Conservation (phyloP, 53 echinoderm and acorn worm species). For the Luidia sarsii region DNA sequence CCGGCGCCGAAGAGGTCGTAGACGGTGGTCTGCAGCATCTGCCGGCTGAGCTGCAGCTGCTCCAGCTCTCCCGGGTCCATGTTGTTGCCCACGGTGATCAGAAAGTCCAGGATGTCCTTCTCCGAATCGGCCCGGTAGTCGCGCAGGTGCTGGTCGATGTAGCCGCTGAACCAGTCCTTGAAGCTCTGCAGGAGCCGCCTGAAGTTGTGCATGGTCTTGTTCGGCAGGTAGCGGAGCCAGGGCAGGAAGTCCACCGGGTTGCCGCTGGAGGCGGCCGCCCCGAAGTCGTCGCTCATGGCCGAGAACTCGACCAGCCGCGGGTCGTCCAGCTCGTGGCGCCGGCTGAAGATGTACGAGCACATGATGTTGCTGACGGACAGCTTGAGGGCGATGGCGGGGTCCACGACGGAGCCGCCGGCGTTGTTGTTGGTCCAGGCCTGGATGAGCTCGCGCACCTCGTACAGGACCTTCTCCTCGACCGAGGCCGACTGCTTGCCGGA, state of each 20-base stretch:
- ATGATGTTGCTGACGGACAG: constrained; percentile 92
- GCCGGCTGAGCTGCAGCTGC: constrained; percentile 63
- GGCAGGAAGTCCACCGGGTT: constrained; percentile 93
- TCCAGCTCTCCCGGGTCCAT: constrained; percentile 72
- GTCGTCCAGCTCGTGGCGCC: constrained; percentile 77
- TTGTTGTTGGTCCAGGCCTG: constrained; percentile 77
- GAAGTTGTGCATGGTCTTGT: constrained; percentile 68
- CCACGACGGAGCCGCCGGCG: constrained; percentile 50
- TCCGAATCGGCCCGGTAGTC: constrained; percentile 75
- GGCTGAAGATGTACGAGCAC: constrained; percentile 84
- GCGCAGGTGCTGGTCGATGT: constrained; percentile 72
- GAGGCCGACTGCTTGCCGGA: constrained; percentile 63
- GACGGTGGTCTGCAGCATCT: constrained; percentile 70
- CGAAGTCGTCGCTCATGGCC: constrained; percentile 78
- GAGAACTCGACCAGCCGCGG: constrained; percentile 71
- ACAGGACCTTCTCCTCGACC: constrained; percentile 73
- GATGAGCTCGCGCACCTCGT: constrained; percentile 76
- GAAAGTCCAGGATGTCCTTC: constrained; percentile 81
- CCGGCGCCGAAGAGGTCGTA: constrained; percentile 86
- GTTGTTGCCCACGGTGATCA: constrained; percentile 66
- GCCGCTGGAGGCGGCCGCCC: constrained; percentile 70
- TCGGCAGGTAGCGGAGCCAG: constrained; percentile 74
- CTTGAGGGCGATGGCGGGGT: constrained; percentile 76
- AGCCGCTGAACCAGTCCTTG: constrained; percentile 78
- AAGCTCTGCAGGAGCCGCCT: constrained; percentile 66